Base-by-base conservation (phyloP, 2,113 vertebrate species). In the Dipodomys merriami region DNA sequence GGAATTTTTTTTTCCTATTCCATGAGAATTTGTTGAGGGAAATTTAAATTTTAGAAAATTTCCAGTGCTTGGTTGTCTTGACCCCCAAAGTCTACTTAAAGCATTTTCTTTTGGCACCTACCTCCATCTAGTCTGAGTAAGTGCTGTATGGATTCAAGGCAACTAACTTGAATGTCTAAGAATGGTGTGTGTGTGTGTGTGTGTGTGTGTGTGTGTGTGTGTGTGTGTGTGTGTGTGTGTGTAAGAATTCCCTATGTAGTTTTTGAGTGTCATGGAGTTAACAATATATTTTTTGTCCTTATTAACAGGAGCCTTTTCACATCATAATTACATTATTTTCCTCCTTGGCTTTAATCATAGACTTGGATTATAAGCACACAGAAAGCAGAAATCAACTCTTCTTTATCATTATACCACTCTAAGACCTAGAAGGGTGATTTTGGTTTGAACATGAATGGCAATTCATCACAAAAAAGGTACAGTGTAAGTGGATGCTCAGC, bases 131-230 rank as follows among this genome's bases (percentile, higher is more conserved):
- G 77, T 71, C 16, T 18, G 53, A 10, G 25, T 64, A 83, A 49
- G 76, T 35, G 2, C 10, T 89, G 2, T 11, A n/a, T 80, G 68
- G 5, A 60, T 22, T 29, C 78, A 77, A 27, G 65, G 65, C 20
- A 84, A 35, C n/a, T n/a, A 72, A 84, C 8, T 73, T 9, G 60
- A 62, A 90, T 57, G n/a, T 93, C 73, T 64, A n/a, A 78, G 85
- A 62, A 12, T 5, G 2, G 62, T 30, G 60, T 78, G 25, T 1
- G 2, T 29, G 1, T 6, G 1, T 10, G 53, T 22, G 29, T 33
- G 35, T 74, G 69, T 33, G 30, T 71, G 69, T 6, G 83, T 81
- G n/a, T 44, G 49, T 60, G 20, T 46, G 35, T 13, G 29, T 60
- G 27, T 13, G 33, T 23, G 27, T 60, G 13, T 69, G 15, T 46